Conservation (phyloP, 2,113 vertebrate genomes). For the Protobothrops flavoviridis region DNA sequence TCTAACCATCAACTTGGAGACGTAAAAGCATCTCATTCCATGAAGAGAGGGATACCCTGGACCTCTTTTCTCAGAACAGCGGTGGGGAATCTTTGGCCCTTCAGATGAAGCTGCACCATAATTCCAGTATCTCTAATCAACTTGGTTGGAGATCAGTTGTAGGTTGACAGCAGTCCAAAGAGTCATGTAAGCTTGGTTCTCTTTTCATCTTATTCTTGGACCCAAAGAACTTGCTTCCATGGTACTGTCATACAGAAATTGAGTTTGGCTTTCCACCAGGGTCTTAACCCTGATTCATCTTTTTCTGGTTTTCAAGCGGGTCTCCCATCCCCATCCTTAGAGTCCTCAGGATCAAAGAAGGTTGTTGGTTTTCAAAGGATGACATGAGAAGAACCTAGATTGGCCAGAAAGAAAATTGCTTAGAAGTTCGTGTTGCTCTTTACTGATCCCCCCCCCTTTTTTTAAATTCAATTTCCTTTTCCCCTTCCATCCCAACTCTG, state of each 20-base stretch:
- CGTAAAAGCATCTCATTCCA: background rate
- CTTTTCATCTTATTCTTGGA: background rate
- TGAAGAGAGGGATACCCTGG: background rate
- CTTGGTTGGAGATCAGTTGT: background rate
- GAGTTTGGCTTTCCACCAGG: background rate
- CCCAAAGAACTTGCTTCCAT: background rate
- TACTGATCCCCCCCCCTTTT: slow-evolving; percentile 13
- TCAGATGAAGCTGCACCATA: background rate
- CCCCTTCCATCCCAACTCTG: slow-evolving; percentile 48
- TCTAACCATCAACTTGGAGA: background rate
- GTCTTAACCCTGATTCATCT: background rate
- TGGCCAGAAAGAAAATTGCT: slow-evolving; percentile 50
- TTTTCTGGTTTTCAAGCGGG: slow-evolving; percentile 37
- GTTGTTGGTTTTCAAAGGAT: slow-evolving; percentile 46
- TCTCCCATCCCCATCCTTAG: slow-evolving; percentile 8
- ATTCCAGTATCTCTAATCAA: background rate
- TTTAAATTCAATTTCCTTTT: slow-evolving; percentile 58
- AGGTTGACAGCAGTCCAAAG: background rate
- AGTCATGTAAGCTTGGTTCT: background rate
- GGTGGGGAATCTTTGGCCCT: background rate
- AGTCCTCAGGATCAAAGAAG: background rate
- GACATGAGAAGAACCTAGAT: slow-evolving; percentile 43
- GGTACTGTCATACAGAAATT: background rate
- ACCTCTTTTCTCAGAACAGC: background rate
- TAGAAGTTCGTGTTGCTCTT: slow-evolving; percentile 30